A percentile compares a stretch with the other conserved stretches of the same genome.
phyloP scores from a whole-genome alignment of 2,888 invertebrate species.

The Drosophila leonis region DNA sequence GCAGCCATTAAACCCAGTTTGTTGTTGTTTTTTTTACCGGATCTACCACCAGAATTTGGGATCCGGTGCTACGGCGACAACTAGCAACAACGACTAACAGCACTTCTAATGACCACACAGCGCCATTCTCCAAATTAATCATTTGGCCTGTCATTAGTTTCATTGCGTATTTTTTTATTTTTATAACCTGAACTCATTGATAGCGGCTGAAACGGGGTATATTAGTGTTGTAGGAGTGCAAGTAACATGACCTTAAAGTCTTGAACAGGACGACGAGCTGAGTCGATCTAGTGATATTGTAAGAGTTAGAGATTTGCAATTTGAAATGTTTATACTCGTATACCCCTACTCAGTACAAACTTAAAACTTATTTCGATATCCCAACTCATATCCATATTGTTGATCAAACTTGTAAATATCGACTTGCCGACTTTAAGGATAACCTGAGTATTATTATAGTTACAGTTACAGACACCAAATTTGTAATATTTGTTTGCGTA shows the following conservation, averaged over 20 bases:
- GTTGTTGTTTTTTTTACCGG: slow-evolving; percentile 8
- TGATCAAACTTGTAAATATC: too few species aligned
- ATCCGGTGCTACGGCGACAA: slow-evolving; percentile 30
- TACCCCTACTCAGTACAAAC: background rate
- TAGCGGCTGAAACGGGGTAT: background rate
- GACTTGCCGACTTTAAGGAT: too few species aligned
- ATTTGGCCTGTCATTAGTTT: slow-evolving; percentile 69
- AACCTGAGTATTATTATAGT: background rate
- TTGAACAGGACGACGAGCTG: background rate
- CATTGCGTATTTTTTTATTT: slow-evolving; percentile 35
- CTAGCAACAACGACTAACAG: slow-evolving; percentile 46
- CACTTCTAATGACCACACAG: slow-evolving; percentile 60
- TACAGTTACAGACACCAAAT: background rate
- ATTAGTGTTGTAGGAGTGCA: background rate
- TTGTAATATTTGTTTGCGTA: background rate
- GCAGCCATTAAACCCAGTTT: slow-evolving; percentile 48
- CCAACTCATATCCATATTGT: background rate
- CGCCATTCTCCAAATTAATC: slow-evolving; percentile 64
- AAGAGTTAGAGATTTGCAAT: background rate
- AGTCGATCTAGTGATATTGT: too few species aligned
- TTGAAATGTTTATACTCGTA: background rate
- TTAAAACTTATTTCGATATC: background rate
- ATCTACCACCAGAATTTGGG: slow-evolving; percentile 35
- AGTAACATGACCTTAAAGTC: background rate
- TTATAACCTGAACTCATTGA: slow-evolving; percentile 4